These are phyloP conservation scores for Spodoptera littoralis DNA, from an alignment of 2,888 invertebrate genomes.

Conservation along the genomic window DNA sequence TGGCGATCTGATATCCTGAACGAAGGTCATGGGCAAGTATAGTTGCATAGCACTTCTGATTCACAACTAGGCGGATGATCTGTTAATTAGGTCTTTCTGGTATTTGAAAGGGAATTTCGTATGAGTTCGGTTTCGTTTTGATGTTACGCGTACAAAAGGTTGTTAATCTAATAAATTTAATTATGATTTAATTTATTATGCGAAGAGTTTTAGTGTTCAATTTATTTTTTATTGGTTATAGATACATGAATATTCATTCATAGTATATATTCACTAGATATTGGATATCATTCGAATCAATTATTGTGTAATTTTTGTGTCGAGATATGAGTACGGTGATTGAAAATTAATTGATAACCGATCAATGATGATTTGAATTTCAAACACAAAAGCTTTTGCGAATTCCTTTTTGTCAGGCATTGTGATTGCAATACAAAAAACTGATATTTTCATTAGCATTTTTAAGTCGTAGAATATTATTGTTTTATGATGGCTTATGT, in stretches of 20 bases:
- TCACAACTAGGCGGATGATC: slow-evolving; percentile 18
- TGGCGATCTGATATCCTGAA: slow-evolving; percentile 67
- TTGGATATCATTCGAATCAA: slow-evolving; percentile 37
- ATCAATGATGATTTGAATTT: slow-evolving; percentile 10
- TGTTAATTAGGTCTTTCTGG: slow-evolving; percentile 36
- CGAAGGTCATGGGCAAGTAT: slow-evolving; percentile 70
- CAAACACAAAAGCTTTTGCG: background rate
- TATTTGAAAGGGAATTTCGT: slow-evolving; percentile 31
- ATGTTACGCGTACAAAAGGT: slow-evolving; percentile 18
- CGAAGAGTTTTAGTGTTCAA: slow-evolving; percentile 1
- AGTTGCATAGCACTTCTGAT: slow-evolving; percentile 45
- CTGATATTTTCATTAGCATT: no score
- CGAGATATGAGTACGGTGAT: slow-evolving; percentile 12
- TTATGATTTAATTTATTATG: slow-evolving; percentile 24
- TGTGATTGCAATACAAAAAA: no score
- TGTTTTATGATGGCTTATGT: no score
- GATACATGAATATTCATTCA: background rate
- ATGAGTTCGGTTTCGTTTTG: slow-evolving; percentile 15
- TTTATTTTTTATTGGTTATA: slow-evolving; percentile 25
- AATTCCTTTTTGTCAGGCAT: no score
- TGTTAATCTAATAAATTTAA: slow-evolving; percentile 15
- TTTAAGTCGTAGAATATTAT: no score
- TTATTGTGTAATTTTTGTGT: slow-evolving; percentile 10
- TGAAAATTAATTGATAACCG: slow-evolving; percentile 18
- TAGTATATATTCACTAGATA: no score